phyloP scores from a whole-genome alignment of 2,888 invertebrate species.

The Odontocolon sp. region DNA sequence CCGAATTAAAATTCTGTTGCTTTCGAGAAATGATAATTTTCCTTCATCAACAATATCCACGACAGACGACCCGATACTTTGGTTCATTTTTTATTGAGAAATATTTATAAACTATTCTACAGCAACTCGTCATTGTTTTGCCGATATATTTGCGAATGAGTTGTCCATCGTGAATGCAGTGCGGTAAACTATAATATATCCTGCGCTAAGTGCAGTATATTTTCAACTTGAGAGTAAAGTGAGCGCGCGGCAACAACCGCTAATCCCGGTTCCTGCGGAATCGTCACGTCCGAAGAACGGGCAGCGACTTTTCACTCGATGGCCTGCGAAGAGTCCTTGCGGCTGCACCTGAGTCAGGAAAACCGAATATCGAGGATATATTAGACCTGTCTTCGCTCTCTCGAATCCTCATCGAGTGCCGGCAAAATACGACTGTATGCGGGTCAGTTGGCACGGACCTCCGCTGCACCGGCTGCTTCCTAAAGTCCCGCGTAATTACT shows the following conservation, averaged over 20 bases:
- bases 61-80: too few relatives aligned
- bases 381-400: neutral
- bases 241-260: slow-evolving; percentile 50
- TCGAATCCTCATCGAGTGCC: slow-evolving; percentile 21
- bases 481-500: slow-evolving; percentile 70
- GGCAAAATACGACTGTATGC: slow-evolving; percentile 15
- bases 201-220: too few relatives aligned
- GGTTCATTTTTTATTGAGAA: too few relatives aligned
- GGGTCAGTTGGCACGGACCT: slow-evolving; percentile 15
- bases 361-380: slow-evolving; percentile 26
- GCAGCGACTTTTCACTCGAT: slow-evolving; percentile 25
- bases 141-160: too few relatives aligned
- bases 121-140: too few relatives aligned
- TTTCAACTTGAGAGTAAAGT: slow-evolving; percentile 10
- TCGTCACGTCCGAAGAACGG: slow-evolving; percentile 69
- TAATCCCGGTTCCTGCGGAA: slow-evolving; percentile 70
- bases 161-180: too few relatives aligned
- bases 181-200: too few relatives aligned
- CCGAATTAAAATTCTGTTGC: too few relatives aligned
- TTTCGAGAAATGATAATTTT: too few relatives aligned
- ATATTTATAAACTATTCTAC: too few relatives aligned
- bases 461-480: neutral
- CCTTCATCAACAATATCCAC: too few relatives aligned
- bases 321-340: slow-evolving; percentile 15
- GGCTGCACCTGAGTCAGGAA: slow-evolving; percentile 43